Evolutionary conservation across 2,888 invertebrate genomes (phyloP).

Genomic region (Platycnemis pennipes): DNA sequence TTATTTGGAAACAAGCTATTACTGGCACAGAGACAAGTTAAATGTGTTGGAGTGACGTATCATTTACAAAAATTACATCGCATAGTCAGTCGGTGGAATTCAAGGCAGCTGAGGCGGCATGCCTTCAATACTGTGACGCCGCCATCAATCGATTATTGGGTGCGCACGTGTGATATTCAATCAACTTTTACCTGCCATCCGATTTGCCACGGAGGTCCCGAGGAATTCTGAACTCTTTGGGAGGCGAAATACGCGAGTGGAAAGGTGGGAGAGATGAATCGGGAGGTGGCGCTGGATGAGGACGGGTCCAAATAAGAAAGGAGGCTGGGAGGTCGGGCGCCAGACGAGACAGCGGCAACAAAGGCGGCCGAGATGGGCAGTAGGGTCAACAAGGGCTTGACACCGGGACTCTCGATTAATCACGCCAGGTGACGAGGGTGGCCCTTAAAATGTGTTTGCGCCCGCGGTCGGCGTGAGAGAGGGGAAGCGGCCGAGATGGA

Average conservation of each 20-base stretch:
- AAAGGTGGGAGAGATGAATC: background rate
- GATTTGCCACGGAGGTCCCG: background rate
- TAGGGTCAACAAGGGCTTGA: constrained; percentile 62
- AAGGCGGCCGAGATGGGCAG: constrained; percentile 2
- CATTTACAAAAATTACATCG: too few species aligned
- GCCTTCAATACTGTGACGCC: background rate
- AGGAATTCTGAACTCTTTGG: background rate
- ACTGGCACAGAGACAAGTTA: too few species aligned
- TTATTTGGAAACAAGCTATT: too few species aligned
- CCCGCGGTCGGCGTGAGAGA: background rate
- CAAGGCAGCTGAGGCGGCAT: too few species aligned
- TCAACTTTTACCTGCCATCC: background rate
- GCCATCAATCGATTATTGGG: background rate
- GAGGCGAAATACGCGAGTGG: background rate
- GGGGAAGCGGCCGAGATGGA: background rate
- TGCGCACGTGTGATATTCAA: background rate
- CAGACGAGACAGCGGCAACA: background rate
- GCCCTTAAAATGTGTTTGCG: constrained; percentile 7
- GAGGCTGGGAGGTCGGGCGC: background rate
- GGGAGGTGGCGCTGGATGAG: background rate
- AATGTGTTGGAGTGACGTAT: too few species aligned
- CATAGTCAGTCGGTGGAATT: too few species aligned
- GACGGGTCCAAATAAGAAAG: background rate
- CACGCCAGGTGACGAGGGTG: constrained; percentile 57
- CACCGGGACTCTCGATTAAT: constrained; percentile 56